Evolutionary conservation across 1,140 invertebrate species (phyloP), one percentile per base, ranked within the genome.

Genomic region (Drosophila novamexicana): DNA sequence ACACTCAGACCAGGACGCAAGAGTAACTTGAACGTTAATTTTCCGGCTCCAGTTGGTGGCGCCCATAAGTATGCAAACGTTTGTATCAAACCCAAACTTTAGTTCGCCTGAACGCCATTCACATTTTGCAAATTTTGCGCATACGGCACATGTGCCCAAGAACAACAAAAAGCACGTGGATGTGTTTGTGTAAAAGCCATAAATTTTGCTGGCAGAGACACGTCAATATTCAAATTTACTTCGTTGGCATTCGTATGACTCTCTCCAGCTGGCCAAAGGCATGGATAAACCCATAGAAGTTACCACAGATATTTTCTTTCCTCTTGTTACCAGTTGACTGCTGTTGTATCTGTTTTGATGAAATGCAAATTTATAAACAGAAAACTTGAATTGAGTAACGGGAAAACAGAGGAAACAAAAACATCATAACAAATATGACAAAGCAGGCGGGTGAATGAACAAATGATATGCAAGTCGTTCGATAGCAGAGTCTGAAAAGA

Each of bases 161-260:
- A 64, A 74, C 74, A 73, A 57, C 50, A 50, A 57, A 52, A 77
- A 42, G 49, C 39, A 50, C 9, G 9, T 62, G 5, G 45, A 6
- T 52, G 37, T 18, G 49, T 53, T 32, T 32, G 64, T 34, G 5
- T 49, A 63, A 69, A 79, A 79, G 67, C 69, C 54, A 85, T 84
- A 85, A 82, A 85, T 85, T 81, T 68, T 71, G 58, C 53, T 77
- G 75, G 70, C 67, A 57, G 73, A 69, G 71, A 39, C 71, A 82
- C 45, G 65, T 74, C 79, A 71, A 88, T 82, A 82, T 82, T 88
- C 57, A 65, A 79, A 82, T 88, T 76, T 85, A 75, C 70, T 75
- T 78, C 71, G 36, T 64, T 74, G 71, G 36, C 63, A 59, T 68
- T 62, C 10, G 50, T 49, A 67, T 34, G 40, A 58, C 39, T 40